Percentiles rank a stretch among this genome's conserved stretches.
Conservation (phyloP, 1,140 invertebrate species). For the Drosophila obscura region DNA sequence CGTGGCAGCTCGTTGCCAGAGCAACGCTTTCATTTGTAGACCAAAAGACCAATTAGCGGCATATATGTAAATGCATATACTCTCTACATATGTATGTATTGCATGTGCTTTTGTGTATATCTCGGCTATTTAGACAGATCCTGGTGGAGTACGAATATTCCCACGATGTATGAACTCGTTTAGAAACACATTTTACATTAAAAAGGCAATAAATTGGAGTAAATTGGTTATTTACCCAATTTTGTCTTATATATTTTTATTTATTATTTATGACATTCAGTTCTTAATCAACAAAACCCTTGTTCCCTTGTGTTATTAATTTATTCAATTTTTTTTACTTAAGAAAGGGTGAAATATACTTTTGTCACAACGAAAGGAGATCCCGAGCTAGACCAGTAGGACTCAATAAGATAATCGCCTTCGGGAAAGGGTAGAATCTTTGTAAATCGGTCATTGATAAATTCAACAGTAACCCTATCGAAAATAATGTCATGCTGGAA, state of each 20-base stretch:
- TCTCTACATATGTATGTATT: slow-evolving; percentile 19
- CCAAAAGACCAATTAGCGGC: slow-evolving; percentile 68
- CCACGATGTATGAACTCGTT: background rate
- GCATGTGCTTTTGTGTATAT: no score
- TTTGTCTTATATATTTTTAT: no score
- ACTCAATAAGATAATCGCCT: slow-evolving; percentile 17
- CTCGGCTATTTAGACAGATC: no score
- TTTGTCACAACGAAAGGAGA: no score
- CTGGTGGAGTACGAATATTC: no score
- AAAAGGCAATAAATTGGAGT: no score
- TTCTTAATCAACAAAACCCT: no score
- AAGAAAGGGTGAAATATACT: background rate
- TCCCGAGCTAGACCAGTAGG: background rate
- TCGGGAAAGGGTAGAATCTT: slow-evolving; percentile 12
- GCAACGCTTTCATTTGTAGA: slow-evolving; percentile 55
- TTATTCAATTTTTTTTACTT: background rate
- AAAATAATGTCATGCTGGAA: no score
- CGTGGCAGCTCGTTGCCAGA: slow-evolving; percentile 63
- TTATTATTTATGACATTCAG: no score
- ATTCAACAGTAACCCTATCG: background rate
- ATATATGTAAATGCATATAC: slow-evolving; percentile 14
- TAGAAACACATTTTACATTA: no score
- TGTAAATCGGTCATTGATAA: slow-evolving; percentile 1
- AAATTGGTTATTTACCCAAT: no score
- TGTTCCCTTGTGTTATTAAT: no score